phyloP scores from a whole-genome alignment of 2,113 vertebrate genomes.

The Raja brachyura region DNA sequence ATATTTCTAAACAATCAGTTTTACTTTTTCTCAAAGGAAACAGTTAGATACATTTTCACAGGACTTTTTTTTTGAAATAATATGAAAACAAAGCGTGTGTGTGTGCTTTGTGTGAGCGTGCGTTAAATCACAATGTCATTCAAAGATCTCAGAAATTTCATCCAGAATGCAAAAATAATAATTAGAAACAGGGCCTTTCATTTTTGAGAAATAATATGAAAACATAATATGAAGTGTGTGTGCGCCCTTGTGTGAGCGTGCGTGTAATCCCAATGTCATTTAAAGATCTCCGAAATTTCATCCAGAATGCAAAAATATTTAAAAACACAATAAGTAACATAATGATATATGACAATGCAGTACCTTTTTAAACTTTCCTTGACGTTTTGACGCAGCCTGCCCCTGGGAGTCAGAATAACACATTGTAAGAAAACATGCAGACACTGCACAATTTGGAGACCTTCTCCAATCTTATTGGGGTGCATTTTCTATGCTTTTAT shows the following conservation, averaged over 20 bases:
- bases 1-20: background rate
- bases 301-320: constrained; percentile 4
- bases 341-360: constrained; percentile 54
- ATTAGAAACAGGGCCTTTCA: background rate
- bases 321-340: constrained; percentile 24
- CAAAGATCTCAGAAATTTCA: constrained; percentile 16
- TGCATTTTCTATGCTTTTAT: constrained; percentile 37
- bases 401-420: constrained; percentile 99
- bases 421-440: constrained; percentile 87
- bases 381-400: constrained; percentile 98
- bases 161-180: background rate
- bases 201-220: too few relatives aligned
- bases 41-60: background rate
- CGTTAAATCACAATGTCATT: background rate
- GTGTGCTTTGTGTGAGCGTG: background rate
- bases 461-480: constrained; percentile 48
- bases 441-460: constrained; percentile 71
- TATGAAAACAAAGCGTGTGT: background rate
- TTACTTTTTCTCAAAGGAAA: background rate
- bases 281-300: constrained; percentile 9
- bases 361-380: constrained; percentile 99
- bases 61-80: background rate
- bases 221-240: too few relatives aligned
- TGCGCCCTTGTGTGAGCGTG: too few relatives aligned
- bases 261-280: background rate